Evolutionary conservation across 2,113 vertebrate genomes (phyloP), one percentile per base, ranked within the genome.

Genomic region (Pagrus major): DNA sequence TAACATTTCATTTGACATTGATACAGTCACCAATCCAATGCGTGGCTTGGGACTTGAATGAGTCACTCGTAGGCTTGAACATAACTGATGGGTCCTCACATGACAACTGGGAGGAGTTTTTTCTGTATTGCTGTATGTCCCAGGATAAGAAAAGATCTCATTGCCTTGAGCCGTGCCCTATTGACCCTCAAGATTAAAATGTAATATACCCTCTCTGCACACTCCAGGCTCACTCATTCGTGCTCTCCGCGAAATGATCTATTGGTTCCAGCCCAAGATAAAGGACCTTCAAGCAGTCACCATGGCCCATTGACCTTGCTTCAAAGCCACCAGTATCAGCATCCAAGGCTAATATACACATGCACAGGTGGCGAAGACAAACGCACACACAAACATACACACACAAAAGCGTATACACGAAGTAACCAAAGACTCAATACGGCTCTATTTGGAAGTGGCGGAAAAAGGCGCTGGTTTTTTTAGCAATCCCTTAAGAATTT

Each of bases 1-100:
- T 23, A 73, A 33, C 31, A 47, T 68, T 86, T 77, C 1, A 73
- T 84, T 82, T 75, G 54, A 78, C 69, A 39, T 39, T 33, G 55
- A 67, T 27, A 18, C 59, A 58, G 46, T 41, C 59, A 7, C 31
- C 58, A 76, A 63, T 41, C 31, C 29, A 9, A 6, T 0, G 15
- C 14, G 6, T 55, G 31, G 20, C 33, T 18, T 54, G 10, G 37
- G 11, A 74, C n/a, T 41, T 16, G 12, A 81, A 61, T 29, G 29
- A 76, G n/a, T 56, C 51, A 41, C 23, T 61, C 46, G 52, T 6
- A 61, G 25, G 31, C 52, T 47, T 14, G 15, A 18, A 42, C 31
- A 44, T 49, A 42, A 71, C 9, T 23, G 47, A 79, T 67, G 33
- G 31, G 8, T 37, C 37, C 42, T 59, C n/a, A 54, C 10, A 39